phyloP scores from a whole-genome alignment of 2,113 vertebrate genomes.

The Cyphomyrus plagiostoma region DNA sequence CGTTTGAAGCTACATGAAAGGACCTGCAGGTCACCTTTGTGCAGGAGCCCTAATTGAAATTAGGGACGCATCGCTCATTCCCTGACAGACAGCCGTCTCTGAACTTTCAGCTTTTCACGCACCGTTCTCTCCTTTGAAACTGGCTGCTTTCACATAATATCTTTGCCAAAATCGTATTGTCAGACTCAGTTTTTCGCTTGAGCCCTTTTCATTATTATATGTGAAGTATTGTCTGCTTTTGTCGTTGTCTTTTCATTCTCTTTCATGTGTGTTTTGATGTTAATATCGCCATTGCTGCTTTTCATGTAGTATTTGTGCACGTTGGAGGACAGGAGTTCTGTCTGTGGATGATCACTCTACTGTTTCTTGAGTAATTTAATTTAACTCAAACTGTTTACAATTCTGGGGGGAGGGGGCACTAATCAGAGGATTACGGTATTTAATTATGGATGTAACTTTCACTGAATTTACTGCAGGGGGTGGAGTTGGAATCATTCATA shows the following conservation, averaged over 20 bases:
- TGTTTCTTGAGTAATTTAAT: background rate
- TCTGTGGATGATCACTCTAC: background rate
- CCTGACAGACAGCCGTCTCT: background rate
- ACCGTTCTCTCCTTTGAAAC: slow-evolving; percentile 6
- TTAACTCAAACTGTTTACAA: background rate
- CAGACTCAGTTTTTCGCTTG: background rate
- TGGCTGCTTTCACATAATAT: background rate
- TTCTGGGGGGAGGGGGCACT: background rate
- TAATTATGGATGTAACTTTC: background rate
- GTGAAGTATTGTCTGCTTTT: background rate
- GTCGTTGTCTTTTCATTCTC: background rate
- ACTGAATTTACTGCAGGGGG: background rate
- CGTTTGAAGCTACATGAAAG: background rate
- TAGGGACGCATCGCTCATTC: background rate
- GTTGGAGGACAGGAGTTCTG: background rate
- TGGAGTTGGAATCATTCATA: background rate
- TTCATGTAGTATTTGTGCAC: background rate
- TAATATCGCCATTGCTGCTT: background rate
- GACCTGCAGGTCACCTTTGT: background rate
- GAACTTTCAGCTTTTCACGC: background rate
- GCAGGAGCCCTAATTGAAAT: background rate
- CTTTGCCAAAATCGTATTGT: background rate
- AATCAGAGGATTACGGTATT: background rate
- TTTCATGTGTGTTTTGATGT: background rate
- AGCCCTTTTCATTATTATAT: background rate